Conservation (phyloP, 2,888 invertebrate species). For the Tetrapedia diversipes region DNA sequence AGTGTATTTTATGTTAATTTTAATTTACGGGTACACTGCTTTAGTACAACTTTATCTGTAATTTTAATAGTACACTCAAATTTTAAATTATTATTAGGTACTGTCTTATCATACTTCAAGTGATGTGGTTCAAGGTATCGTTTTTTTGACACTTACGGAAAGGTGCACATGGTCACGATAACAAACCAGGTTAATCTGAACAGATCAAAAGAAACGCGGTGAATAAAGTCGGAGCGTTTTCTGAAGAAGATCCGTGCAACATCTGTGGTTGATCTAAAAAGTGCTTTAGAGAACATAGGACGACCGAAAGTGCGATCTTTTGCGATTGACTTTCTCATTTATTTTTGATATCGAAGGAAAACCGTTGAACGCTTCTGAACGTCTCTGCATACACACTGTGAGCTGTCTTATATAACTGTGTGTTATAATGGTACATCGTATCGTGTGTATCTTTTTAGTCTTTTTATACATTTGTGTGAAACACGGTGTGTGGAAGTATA, state of each 20-base stretch:
- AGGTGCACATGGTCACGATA: neutral
- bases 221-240: conserved; percentile 11
- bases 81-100: too few species aligned
- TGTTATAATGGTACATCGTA: neutral
- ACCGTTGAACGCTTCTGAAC: neutral
- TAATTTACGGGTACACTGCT: too few species aligned
- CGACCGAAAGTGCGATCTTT: neutral
- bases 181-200: neutral
- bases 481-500: too few species aligned
- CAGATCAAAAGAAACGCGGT: conserved; percentile 22
- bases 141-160: neutral
- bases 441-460: too few species aligned
- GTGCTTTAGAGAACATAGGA: neutral
- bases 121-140: too few species aligned
- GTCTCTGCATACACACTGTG: too few species aligned
- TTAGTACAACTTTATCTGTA: too few species aligned
- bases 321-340: neutral
- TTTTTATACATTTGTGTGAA: too few species aligned
- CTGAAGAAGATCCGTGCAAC: neutral
- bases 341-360: neutral
- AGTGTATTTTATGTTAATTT: too few species aligned
- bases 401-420: neutral
- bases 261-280: conserved; percentile 1
- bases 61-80: too few species aligned
- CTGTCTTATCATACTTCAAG: too few species aligned